Conservation (phyloP, 2,113 vertebrate species). For the Phaetusa simplex region DNA sequence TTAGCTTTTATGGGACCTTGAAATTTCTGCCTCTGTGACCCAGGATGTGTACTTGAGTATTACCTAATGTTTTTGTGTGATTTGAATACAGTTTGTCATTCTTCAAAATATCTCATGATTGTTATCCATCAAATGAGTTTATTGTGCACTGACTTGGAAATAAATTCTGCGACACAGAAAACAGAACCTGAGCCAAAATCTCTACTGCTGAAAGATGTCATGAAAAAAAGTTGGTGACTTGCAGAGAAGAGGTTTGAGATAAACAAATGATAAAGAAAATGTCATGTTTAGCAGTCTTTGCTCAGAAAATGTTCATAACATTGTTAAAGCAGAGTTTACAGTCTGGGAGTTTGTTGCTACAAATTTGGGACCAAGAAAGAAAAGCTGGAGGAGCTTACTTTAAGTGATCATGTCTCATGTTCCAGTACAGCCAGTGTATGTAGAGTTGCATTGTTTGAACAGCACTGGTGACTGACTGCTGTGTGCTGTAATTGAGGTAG, state of each 20-base stretch:
- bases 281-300: not conserved
- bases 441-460: not conserved
- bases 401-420: not conserved
- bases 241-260: not conserved
- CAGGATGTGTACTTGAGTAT: not conserved
- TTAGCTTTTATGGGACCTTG: not conserved
- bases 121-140: not conserved
- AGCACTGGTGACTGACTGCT: not conserved
- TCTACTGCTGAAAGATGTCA: not conserved
- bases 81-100: not conserved
- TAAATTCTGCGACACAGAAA: not conserved
- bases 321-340: not conserved
- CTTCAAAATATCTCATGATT: not conserved
- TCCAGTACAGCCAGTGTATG: not conserved
- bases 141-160: not conserved
- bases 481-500: not conserved
- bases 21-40: not conserved
- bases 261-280: not conserved
- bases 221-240: not conserved
- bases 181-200: not conserved
- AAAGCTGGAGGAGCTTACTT: not conserved
- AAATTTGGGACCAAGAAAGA: not conserved
- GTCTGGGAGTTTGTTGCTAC: not conserved
- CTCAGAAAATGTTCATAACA: not conserved
- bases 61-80: not conserved